Evolutionary conservation across 1,140 invertebrate genomes (phyloP).

Genomic region (Gonatopus flavifemur): DNA sequence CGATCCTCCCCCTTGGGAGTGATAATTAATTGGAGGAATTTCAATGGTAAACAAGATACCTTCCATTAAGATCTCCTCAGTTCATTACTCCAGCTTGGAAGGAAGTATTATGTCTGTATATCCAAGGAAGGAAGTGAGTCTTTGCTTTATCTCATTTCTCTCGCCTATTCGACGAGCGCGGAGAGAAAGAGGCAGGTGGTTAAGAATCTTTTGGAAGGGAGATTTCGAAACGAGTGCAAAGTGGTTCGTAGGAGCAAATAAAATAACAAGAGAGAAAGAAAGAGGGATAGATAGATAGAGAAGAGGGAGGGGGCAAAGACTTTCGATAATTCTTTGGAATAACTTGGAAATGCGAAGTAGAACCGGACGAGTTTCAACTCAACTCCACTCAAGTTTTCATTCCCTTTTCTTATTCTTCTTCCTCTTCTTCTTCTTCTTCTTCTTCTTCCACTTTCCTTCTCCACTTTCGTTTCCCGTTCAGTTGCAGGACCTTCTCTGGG

Average conservation of each 20-base stretch:
- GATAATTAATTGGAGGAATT: conserved; percentile 49
- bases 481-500: too few species aligned
- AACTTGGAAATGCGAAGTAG: conserved; percentile 36
- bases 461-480: conserved; percentile 4
- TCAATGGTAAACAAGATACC: conserved; percentile 47
- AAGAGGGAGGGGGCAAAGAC: conserved; percentile 22
- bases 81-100: conserved; percentile 47
- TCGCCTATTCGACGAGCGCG: background rate
- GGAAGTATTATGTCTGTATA: too few species aligned
- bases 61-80: conserved; percentile 48
- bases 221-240: conserved; percentile 7
- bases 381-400: conserved; percentile 33
- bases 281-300: background rate
- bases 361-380: conserved; percentile 30
- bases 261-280: background rate
- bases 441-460: background rate
- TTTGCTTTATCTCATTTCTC: conserved; percentile 9
- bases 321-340: conserved; percentile 47
- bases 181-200: conserved; percentile 17
- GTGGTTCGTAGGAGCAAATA: background rate
- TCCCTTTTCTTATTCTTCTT: conserved; percentile 9
- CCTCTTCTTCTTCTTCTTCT: background rate
- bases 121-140: conserved; percentile 40
- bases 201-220: conserved; percentile 18
- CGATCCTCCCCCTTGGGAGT: too few species aligned